Base-by-base conservation (phyloP, 1,140 invertebrate species). In the Lethrus apterus region DNA sequence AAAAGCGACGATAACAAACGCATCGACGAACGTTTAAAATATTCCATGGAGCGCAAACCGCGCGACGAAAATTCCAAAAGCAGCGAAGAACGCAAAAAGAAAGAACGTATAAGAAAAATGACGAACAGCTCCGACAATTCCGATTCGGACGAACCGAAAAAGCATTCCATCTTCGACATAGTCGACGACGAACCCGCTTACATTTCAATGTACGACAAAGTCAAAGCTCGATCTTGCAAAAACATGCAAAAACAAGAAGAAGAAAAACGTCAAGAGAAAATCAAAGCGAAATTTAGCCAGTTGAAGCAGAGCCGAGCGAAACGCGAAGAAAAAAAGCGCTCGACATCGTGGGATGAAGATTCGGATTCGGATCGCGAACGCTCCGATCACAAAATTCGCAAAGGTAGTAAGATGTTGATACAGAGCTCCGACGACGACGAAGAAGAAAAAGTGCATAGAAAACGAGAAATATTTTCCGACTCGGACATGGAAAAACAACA, bases 201-300 rank as follows among this genome's bases (percentile, higher is more conserved):
- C 62, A 90, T 93, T 47, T 96, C 93, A 21, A 98, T 98, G 93
- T 98, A 98, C 66, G 94, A 97, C 64, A 96, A 96, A 70, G 92
- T 98, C 0, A 98, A 98, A 70, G 88, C 92, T 2, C 78, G 93
- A 30, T 94, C 91, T 17, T 93, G 85, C 44, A 90, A 90, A 64
- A 88, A 89, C 60, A 87, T 89, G 83, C 86, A 90, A 66, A 90
- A 89, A 63, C 78, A 89, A 56, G 88, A 92, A 60, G 86, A 92
- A 66, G 83, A 91, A 69, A 89, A 90, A 57, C 75, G 86, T 3
- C 83, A 89, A 65, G 84, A 88, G 67, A 83, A 83, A 65, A 77
- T 91, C 13, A 88, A 90, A 64, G 87, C 90, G 13, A 91, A 92
- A 67, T 92, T 93, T 59, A 86, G 81, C 56, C 84, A 89, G 57